Conservation (phyloP, 2,113 vertebrate genomes). For the Dinomys branickii region DNA sequence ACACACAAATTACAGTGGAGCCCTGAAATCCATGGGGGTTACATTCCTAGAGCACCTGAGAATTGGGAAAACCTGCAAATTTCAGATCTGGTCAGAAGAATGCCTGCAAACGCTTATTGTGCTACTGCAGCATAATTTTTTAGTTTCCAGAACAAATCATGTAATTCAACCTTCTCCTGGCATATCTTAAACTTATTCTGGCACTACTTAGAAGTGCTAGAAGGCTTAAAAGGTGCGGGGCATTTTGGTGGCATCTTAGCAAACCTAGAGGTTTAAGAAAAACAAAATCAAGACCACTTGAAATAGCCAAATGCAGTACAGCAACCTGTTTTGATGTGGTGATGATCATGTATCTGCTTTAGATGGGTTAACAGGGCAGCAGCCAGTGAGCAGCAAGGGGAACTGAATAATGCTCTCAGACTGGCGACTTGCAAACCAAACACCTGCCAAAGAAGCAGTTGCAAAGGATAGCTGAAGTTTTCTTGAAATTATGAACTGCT, state of each 20-base stretch:
- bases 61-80: neutral
- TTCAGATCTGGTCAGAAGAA: neutral
- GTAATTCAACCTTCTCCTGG: neutral
- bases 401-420: neutral
- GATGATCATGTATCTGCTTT: neutral
- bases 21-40: neutral
- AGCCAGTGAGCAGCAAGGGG: neutral
- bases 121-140: neutral
- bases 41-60: neutral
- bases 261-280: neutral
- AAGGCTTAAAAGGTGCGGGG: neutral
- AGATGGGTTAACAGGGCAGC: neutral
- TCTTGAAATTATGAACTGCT: neutral
- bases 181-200: neutral
- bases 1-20: neutral
- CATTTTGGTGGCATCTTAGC: neutral
- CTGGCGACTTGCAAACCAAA: neutral
- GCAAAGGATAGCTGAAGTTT: neutral
- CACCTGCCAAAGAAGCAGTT: neutral
- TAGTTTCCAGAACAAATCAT: neutral
- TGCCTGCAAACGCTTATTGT: neutral
- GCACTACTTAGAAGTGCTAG: neutral
- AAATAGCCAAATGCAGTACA: neutral
- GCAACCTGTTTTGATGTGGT: neutral
- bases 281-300: neutral